Conservation (phyloP, 2,797 vertebrate genomes). For the Hippopotamyrus pictus region DNA sequence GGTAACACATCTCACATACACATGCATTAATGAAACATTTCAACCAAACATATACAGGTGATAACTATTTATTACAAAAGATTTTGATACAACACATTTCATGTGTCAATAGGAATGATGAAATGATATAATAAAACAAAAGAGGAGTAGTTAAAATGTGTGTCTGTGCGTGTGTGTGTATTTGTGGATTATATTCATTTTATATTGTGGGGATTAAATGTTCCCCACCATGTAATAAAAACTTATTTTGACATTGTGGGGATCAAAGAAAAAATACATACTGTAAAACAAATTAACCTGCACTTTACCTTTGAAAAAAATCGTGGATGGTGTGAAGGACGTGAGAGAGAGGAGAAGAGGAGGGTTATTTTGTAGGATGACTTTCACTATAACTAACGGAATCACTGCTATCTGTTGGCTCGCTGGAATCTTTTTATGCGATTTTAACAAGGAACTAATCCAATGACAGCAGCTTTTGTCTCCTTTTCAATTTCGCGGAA, state of each 20-base stretch:
- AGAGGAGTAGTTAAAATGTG: neutral
- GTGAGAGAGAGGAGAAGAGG: neutral
- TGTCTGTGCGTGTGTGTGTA: neutral
- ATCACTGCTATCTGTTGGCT: neutral
- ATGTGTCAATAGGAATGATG: neutral
- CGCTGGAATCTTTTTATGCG: neutral
- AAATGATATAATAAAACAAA: neutral
- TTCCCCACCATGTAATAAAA: neutral
- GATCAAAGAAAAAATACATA: neutral
- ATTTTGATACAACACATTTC: neutral
- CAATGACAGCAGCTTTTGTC: neutral
- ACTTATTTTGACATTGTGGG: neutral
- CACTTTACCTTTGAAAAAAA: neutral
- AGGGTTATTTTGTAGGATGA: neutral
- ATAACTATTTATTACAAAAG: neutral
- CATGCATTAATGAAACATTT: neutral
- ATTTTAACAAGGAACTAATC: neutral
- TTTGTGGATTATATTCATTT: neutral
- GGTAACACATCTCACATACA: neutral
- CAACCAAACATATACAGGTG: neutral
- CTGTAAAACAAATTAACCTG: neutral
- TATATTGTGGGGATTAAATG: neutral
- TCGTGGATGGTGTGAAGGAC: neutral
- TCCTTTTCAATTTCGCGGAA: neutral
- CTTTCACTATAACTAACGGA: neutral